Evolutionary conservation across 2,888 invertebrate genomes (phyloP).

Genomic region (Hanleya hanleyi): DNA sequence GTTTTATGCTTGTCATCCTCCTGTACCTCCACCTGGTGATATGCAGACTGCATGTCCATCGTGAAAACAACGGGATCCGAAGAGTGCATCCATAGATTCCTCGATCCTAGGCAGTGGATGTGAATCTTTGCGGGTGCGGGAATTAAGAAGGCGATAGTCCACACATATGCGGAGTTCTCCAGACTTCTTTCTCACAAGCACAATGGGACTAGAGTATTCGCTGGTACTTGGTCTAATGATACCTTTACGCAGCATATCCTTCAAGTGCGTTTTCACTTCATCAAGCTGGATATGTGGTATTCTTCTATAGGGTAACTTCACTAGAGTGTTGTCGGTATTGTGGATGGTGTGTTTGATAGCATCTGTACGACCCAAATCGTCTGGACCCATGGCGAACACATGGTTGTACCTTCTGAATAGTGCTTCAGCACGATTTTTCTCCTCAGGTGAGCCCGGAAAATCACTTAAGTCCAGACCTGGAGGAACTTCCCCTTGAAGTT

Average conservation of each 20-base stretch:
- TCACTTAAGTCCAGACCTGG: slow-evolving; percentile 1
- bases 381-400: slow-evolving; percentile 17
- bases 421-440: background rate
- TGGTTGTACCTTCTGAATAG: background rate
- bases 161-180: slow-evolving; percentile 27
- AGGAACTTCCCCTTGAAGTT: background rate
- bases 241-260: slow-evolving; percentile 25
- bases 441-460: background rate
- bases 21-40: slow-evolving; percentile 13
- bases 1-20: slow-evolving; percentile 21
- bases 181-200: slow-evolving; percentile 36
- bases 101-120: slow-evolving; percentile 36
- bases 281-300: slow-evolving; percentile 29
- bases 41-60: slow-evolving; percentile 25
- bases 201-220: slow-evolving; percentile 38
- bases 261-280: slow-evolving; percentile 32
- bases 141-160: slow-evolving; percentile 37
- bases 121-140: slow-evolving; percentile 27
- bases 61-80: slow-evolving; percentile 19
- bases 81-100: slow-evolving; percentile 31
- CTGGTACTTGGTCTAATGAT: slow-evolving; percentile 33
- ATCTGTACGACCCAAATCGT: slow-evolving; percentile 30
- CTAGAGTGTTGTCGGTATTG: slow-evolving; percentile 14
- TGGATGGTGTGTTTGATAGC: slow-evolving; percentile 24
- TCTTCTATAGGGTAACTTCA: slow-evolving; percentile 28